Percentiles rank a stretch among this genome's conserved stretches.
phyloP scores from a whole-genome alignment of 1,140 invertebrate species.

The Euura lappo region DNA sequence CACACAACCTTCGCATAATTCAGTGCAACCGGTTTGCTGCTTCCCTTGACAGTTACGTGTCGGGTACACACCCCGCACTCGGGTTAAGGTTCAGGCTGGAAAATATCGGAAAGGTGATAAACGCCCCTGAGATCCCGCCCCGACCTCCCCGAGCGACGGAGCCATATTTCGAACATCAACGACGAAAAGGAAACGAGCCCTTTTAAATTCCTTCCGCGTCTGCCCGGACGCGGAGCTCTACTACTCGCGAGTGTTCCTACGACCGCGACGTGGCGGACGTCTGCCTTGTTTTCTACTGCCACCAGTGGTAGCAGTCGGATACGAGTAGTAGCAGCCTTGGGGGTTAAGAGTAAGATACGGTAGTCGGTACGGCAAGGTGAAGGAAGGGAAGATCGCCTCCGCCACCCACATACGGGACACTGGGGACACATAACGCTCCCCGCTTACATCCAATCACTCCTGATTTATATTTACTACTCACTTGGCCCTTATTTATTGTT shows the following conservation, averaged over 20 bases:
- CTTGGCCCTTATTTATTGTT: conserved; percentile 61
- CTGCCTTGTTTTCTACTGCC: too few species aligned
- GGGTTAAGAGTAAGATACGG: background rate
- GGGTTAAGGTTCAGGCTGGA: background rate
- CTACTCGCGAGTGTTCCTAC: background rate
- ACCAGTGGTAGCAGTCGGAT: too few species aligned
- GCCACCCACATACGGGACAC: conserved; percentile 56
- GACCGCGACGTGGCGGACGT: too few species aligned
- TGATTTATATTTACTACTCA: conserved; percentile 64
- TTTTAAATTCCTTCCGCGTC: too few species aligned
- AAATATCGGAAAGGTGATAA: conserved; percentile 6
- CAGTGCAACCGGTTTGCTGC: background rate
- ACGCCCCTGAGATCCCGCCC: background rate
- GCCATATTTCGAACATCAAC: too few species aligned
- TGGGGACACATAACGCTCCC: conserved; percentile 62
- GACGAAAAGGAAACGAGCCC: background rate
- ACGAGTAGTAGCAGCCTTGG: too few species aligned
- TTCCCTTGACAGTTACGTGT: background rate
- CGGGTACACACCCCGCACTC: background rate
- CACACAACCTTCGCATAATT: background rate
- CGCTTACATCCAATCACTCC: conserved; percentile 63
- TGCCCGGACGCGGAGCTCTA: background rate
- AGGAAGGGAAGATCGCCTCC: background rate
- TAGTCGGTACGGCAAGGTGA: background rate
- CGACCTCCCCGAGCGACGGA: background rate